These are phyloP conservation scores for Alviniconcha marisindica DNA, from an alignment of 1,140 invertebrate species.

Conservation along the genomic window DNA sequence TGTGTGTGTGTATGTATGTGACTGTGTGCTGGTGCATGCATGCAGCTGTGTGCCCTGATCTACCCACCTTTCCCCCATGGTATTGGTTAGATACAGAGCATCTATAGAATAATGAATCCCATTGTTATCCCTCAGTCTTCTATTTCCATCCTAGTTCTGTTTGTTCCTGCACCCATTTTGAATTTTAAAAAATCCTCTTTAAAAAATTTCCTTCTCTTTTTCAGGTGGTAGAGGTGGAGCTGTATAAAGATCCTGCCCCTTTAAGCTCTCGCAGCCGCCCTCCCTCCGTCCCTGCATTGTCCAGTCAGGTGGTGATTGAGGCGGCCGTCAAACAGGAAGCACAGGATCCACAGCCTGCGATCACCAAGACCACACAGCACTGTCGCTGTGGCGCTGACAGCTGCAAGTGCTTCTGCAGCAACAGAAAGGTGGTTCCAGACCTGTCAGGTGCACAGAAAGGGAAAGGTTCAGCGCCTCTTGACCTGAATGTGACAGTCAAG, in stretches of 20 bases:
- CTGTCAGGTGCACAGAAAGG: neutral
- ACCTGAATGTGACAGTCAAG: neutral
- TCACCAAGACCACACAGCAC: neutral
- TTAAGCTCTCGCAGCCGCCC: neutral
- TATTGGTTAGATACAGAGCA: too few relatives aligned
- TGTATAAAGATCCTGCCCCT: neutral
- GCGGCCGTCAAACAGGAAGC: neutral
- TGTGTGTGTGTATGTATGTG: neutral
- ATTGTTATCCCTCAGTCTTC: too few relatives aligned
- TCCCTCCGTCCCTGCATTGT: neutral
- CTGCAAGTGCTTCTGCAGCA: too few relatives aligned
- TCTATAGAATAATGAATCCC: too few relatives aligned
- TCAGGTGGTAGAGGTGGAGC: slow-evolving; percentile 3
- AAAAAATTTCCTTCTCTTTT: neutral
- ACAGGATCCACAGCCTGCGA: neutral
- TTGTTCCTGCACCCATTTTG: too few relatives aligned
- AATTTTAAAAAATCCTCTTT: too few relatives aligned
- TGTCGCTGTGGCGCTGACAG: too few relatives aligned
- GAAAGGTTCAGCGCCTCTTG: neutral
- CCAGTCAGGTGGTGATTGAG: neutral
- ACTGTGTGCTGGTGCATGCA: neutral
- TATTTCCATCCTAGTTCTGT: neutral
- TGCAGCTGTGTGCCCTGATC: too few relatives aligned
- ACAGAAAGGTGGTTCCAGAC: too few relatives aligned
- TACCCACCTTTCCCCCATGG: too few relatives aligned